phyloP scores from a whole-genome alignment of 2,113 vertebrate species.

The Nothocercus nigrocapillus region DNA sequence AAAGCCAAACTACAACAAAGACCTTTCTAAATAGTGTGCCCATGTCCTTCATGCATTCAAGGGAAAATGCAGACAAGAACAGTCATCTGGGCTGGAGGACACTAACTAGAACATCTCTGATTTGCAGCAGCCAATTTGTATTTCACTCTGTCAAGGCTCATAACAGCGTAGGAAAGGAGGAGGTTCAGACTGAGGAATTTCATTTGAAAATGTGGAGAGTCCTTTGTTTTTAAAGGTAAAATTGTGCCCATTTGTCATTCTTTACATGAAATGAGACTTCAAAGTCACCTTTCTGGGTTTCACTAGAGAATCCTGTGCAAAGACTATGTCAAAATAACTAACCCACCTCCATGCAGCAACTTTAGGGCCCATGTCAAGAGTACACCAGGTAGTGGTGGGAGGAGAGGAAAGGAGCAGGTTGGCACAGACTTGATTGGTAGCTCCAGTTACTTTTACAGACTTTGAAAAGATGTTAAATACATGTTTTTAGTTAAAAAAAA shows the following conservation, averaged over 20 bases:
- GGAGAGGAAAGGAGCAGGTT: not conserved
- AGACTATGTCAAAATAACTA: fast-evolving
- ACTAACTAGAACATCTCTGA: fast-evolving
- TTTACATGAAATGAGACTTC: not conserved
- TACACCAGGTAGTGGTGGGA: not conserved
- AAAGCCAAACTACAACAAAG: not conserved
- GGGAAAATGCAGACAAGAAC: not conserved
- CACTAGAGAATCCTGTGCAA: not conserved
- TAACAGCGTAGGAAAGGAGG: not conserved
- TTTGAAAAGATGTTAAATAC: not conserved
- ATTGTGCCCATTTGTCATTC: not conserved
- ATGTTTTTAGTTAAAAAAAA: not conserved
- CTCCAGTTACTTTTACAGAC: not conserved
- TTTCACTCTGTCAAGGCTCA: not conserved
- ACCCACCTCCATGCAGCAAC: not conserved
- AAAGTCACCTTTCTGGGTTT: not conserved
- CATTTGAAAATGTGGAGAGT: not conserved
- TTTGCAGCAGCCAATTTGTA: not conserved
- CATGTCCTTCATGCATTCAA: fast-evolving
- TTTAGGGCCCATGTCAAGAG: not conserved
- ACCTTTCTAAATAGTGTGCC: not conserved
- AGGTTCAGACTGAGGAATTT: not conserved
- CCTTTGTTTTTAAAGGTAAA: not conserved
- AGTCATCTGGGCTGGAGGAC: fast-evolving
- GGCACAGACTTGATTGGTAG: not conserved